These are phyloP conservation scores for Nestor notabilis DNA, from an alignment of 2,113 vertebrate genomes.

Conservation along the genomic window DNA sequence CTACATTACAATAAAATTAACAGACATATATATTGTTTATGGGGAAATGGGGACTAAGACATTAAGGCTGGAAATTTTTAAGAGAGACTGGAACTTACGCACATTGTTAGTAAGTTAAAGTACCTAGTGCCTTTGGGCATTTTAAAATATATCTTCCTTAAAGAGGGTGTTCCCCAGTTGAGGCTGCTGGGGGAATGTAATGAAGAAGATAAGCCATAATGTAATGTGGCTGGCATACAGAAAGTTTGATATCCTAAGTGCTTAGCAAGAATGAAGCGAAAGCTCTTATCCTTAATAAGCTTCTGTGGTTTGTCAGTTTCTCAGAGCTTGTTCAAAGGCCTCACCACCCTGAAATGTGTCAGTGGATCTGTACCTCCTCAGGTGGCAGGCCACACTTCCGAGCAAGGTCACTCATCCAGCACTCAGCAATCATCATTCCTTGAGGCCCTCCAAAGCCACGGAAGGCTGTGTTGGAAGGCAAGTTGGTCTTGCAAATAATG, in stretches of 20 bases:
- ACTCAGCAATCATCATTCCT: slow-evolving; percentile 90
- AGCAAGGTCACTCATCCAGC: slow-evolving; percentile 89
- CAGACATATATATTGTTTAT: not conserved
- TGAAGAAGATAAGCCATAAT: not conserved
- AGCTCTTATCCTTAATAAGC: not conserved
- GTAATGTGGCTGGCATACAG: not conserved
- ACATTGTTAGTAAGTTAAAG: not conserved
- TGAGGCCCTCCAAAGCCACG: slow-evolving; percentile 95
- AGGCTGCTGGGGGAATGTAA: not conserved
- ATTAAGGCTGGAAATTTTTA: not conserved
- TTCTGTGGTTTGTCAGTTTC: not conserved
- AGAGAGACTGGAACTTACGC: not conserved
- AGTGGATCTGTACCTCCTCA: slow-evolving; percentile 79
- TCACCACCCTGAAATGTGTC: not conserved
- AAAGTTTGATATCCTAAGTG: not conserved
- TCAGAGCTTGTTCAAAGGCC: not conserved
- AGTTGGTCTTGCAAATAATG: slow-evolving; percentile 88
- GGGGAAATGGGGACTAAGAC: not conserved
- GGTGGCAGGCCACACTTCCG: slow-evolving; percentile 79
- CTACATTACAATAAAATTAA: not conserved
- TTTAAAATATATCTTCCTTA: not conserved
- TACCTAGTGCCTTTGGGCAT: not conserved
- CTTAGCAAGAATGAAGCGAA: not conserved
- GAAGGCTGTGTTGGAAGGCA: slow-evolving; percentile 95
- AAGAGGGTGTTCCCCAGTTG: not conserved